Percentiles rank a stretch among this genome's conserved stretches.
These are phyloP conservation scores for Sciurus vulgaris DNA, from an alignment of 2,797 vertebrate species.

Conservation along the genomic window DNA sequence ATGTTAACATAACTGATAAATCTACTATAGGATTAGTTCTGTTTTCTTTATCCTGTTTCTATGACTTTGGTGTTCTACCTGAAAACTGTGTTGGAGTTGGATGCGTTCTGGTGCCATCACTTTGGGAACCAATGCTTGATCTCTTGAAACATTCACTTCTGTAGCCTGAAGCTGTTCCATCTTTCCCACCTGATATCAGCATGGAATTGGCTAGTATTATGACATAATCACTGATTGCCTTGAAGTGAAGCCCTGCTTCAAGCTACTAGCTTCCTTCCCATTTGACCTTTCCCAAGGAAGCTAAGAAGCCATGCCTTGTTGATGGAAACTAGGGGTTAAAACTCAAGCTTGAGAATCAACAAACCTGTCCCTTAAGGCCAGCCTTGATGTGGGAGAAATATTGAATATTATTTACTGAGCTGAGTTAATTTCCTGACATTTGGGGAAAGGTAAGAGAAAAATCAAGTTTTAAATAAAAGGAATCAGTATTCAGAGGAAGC, in stretches of 20 bases:
- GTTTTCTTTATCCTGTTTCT: neutral
- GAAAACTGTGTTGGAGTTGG: neutral
- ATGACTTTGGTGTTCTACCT: neutral
- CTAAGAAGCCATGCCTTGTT: conserved; percentile 72
- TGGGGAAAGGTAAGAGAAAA: conserved; percentile 43
- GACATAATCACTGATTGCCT: conserved; percentile 77
- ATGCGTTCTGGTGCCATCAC: neutral
- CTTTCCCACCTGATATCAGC: neutral
- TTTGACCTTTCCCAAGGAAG: conserved; percentile 61
- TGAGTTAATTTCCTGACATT: conserved; percentile 62
- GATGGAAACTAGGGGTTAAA: conserved; percentile 71
- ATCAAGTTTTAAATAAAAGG: conserved; percentile 37
- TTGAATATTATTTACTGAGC: conserved; percentile 60
- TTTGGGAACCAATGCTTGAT: neutral
- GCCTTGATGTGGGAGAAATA: conserved; percentile 37
- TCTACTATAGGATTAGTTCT: conserved; percentile 33
- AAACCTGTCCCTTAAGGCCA: conserved; percentile 18
- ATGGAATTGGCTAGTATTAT: conserved; percentile 79
- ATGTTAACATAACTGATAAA: neutral
- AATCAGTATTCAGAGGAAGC: conserved; percentile 10
- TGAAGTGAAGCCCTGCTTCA: conserved; percentile 67
- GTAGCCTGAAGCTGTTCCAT: neutral
- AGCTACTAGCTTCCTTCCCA: neutral
- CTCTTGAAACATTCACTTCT: neutral
- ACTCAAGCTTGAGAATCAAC: conserved; percentile 12